A percentile compares a stretch with the other conserved stretches of the same genome.
These are phyloP conservation scores for Drosophila eugracilis DNA, from an alignment of 1,140 invertebrate genomes.

Conservation along the genomic window DNA sequence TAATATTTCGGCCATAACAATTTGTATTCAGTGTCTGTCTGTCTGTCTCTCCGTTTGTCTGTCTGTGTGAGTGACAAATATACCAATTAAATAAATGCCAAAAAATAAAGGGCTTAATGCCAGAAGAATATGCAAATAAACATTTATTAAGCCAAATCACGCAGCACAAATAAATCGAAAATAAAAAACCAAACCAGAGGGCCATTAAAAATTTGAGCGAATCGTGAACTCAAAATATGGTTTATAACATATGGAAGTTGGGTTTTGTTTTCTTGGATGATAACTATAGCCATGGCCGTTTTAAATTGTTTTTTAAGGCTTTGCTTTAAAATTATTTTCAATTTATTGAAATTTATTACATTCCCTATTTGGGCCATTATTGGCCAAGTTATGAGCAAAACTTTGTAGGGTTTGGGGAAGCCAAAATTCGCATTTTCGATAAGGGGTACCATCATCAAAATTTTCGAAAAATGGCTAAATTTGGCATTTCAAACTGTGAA, in stretches of 20 bases:
- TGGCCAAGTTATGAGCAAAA: too few species aligned
- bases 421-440: too few species aligned
- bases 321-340: background rate
- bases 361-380: too few species aligned
- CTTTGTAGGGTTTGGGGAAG: too few species aligned
- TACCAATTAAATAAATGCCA: slow-evolving; percentile 76
- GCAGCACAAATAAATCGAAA: slow-evolving; percentile 38
- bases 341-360: too few species aligned
- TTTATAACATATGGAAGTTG: background rate
- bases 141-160: slow-evolving; percentile 65
- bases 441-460: too few species aligned
- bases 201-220: slow-evolving; percentile 33
- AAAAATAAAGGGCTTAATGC: slow-evolving; percentile 69
- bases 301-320: too few species aligned
- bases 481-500: too few species aligned
- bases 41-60: too few species aligned
- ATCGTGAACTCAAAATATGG: slow-evolving; percentile 21
- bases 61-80: slow-evolving; percentile 64
- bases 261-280: too few species aligned
- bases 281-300: too few species aligned
- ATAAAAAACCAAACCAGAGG: slow-evolving; percentile 14
- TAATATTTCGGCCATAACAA: slow-evolving; percentile 58
- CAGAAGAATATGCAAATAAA: slow-evolving; percentile 52
- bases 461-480: too few species aligned
- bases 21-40: slow-evolving; percentile 50